phyloP scores from a whole-genome alignment of 2,797 vertebrate species.

The Coranthus polyacanthus region DNA sequence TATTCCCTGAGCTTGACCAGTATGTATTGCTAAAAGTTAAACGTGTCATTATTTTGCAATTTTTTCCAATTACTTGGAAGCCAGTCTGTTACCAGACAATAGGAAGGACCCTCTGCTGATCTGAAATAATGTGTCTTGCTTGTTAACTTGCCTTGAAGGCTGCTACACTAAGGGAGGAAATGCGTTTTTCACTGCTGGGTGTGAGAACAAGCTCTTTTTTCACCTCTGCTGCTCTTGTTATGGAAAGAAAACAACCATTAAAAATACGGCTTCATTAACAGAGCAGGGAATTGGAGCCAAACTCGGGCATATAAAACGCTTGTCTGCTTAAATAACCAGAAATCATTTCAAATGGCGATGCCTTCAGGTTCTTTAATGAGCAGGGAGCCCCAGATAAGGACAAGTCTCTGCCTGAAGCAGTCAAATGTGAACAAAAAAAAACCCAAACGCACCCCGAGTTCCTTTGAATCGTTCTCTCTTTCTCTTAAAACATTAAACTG shows the following conservation, averaged over 20 bases:
- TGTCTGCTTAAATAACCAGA: conserved; percentile 72
- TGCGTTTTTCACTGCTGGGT: conserved; percentile 44
- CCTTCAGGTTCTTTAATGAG: conserved; percentile 70
- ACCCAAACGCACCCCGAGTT: conserved; percentile 38
- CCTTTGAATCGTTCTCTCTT: conserved; percentile 61
- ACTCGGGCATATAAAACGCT: conserved; percentile 73
- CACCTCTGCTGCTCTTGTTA: conserved; percentile 50
- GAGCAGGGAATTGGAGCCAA: conserved; percentile 71
- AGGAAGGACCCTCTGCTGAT: too few relatives aligned
- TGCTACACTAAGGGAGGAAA: conserved; percentile 19
- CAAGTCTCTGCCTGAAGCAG: conserved; percentile 50
- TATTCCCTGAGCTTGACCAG: too few relatives aligned
- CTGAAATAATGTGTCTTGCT: not conserved
- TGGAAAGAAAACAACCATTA: conserved; percentile 68
- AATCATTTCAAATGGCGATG: conserved; percentile 70
- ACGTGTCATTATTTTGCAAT: too few relatives aligned
- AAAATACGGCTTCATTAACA: conserved; percentile 78
- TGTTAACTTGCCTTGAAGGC: conserved; percentile 4
- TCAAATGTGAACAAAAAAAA: conserved; percentile 21
- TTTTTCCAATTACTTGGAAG: too few relatives aligned
- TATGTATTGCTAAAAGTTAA: too few relatives aligned
- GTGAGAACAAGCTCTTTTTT: conserved; percentile 30
- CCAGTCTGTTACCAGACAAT: too few relatives aligned
- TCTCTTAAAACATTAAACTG: conserved; percentile 72
- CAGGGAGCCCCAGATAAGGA: conserved; percentile 76